phyloP scores from a whole-genome alignment of 2,113 vertebrate genomes.

The Callopanchax toddi region DNA sequence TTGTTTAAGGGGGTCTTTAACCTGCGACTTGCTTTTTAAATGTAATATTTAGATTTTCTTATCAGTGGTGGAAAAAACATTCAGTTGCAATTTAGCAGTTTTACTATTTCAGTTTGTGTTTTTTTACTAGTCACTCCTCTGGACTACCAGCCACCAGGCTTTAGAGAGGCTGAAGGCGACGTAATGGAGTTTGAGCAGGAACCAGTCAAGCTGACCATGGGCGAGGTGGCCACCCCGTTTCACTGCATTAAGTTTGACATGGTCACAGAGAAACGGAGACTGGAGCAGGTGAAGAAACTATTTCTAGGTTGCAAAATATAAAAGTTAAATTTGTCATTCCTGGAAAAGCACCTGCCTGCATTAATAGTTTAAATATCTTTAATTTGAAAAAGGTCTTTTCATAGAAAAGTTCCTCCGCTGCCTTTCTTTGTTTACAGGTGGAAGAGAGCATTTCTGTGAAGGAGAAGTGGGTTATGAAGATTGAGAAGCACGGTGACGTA shows the following conservation, averaged over 20 bases:
- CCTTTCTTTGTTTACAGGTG: slow-evolving; percentile 65
- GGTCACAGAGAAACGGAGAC: slow-evolving; percentile 87
- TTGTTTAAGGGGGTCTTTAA: too few species aligned
- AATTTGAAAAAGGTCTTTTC: not conserved
- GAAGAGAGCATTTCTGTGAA: slow-evolving; percentile 59
- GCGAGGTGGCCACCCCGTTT: slow-evolving; percentile 89
- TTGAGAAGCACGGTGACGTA: slow-evolving; percentile 55
- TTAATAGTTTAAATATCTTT: not conserved
- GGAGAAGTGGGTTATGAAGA: slow-evolving; percentile 64
- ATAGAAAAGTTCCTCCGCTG: not conserved
- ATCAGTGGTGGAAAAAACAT: not conserved
- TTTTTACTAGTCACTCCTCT: slow-evolving; percentile 76
- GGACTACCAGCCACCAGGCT: slow-evolving; percentile 95
- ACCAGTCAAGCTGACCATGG: slow-evolving; percentile 87
- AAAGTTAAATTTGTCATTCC: not conserved
- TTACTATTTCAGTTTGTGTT: not conserved
- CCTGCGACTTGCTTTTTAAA: too few species aligned
- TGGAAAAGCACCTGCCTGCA: not conserved
- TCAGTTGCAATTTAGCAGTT: not conserved
- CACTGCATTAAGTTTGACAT: slow-evolving; percentile 89
- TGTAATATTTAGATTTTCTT: too few species aligned
- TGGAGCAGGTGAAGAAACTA: slow-evolving; percentile 78
- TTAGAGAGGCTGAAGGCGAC: slow-evolving; percentile 84
- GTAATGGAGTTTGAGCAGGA: slow-evolving; percentile 86
- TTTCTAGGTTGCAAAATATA: not conserved